These are phyloP conservation scores for Yponomeuta sedellus DNA, from an alignment of 2,888 invertebrate species.

Conservation along the genomic window DNA sequence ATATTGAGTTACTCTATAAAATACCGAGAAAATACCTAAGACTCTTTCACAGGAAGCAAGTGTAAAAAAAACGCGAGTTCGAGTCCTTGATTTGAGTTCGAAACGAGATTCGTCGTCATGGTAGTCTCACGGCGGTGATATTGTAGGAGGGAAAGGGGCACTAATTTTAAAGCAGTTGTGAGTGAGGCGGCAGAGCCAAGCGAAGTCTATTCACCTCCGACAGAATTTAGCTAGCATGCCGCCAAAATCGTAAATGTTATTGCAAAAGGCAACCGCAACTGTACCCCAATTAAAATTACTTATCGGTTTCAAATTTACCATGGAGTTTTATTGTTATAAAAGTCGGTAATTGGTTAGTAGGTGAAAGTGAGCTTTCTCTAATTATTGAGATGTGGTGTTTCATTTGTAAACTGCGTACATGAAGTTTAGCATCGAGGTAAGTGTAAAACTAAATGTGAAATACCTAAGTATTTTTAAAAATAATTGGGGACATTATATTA, in stretches of 20 bases:
- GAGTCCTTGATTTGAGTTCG: not conserved
- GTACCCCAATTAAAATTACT: not conserved
- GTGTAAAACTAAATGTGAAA: not conserved
- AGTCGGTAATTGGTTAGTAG: not conserved
- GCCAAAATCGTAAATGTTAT: not conserved
- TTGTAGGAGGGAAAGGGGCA: constrained; percentile 7
- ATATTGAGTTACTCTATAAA: too few relatives aligned
- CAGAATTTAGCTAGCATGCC: not conserved
- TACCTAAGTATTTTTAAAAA: too few relatives aligned
- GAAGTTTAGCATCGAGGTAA: constrained; percentile 6
- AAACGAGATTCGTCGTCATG: not conserved
- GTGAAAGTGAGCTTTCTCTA: constrained; percentile 10
- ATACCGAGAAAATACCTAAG: too few relatives aligned
- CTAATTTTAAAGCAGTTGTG: constrained; percentile 31
- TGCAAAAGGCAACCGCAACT: not conserved
- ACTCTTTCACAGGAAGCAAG: too few relatives aligned
- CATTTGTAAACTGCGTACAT: constrained; percentile 4
- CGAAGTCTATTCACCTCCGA: not conserved
- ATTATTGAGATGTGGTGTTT: constrained; percentile 7
- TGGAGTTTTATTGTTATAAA: not conserved
- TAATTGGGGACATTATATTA: too few relatives aligned
- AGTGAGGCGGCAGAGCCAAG: constrained; percentile 26
- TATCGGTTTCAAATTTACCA: not conserved
- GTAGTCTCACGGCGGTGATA: not conserved
- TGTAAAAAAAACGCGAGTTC: not conserved